phyloP scores from a whole-genome alignment of 2,113 vertebrate genomes.

The Lagopus muta region DNA sequence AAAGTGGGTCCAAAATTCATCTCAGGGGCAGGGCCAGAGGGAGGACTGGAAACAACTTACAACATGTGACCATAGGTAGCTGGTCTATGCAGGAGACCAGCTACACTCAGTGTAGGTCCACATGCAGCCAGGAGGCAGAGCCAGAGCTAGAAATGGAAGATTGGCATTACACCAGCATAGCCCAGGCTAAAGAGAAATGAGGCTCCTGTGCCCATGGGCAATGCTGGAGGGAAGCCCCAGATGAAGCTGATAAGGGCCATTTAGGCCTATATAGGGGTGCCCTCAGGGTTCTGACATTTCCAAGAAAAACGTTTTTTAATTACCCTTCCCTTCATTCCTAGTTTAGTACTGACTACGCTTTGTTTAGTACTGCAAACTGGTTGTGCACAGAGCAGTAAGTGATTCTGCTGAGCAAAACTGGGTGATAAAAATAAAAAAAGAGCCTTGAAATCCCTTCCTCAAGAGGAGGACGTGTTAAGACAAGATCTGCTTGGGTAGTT shows the following conservation, averaged over 20 bases:
- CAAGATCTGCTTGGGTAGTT: not conserved
- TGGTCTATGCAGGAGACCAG: too few species aligned
- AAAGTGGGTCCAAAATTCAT: not conserved
- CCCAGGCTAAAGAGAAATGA: not conserved
- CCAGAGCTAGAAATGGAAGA: not conserved
- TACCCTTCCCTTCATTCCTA: not conserved
- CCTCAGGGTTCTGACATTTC: not conserved
- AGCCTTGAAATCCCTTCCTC: not conserved
- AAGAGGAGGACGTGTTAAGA: not conserved
- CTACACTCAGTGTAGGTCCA: not conserved
- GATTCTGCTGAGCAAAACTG: not conserved
- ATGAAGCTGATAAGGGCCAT: not conserved
- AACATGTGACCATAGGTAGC: not conserved
- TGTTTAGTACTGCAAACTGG: not conserved
- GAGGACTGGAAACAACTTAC: not conserved
- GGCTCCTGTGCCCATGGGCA: accelerated
- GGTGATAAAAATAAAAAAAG: not conserved
- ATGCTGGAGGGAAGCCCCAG: too few species aligned
- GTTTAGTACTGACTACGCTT: not conserved
- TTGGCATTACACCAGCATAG: not conserved
- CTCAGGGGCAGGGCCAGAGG: not conserved
- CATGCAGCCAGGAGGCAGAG: not conserved
- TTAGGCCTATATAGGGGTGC: not conserved
- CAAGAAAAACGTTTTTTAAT: not conserved
- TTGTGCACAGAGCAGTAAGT: too few species aligned